These are phyloP conservation scores for Hemicentrotus pulcherrimus DNA, from an alignment of 35 echinoderm and acorn worm species.

Conservation along the genomic window DNA sequence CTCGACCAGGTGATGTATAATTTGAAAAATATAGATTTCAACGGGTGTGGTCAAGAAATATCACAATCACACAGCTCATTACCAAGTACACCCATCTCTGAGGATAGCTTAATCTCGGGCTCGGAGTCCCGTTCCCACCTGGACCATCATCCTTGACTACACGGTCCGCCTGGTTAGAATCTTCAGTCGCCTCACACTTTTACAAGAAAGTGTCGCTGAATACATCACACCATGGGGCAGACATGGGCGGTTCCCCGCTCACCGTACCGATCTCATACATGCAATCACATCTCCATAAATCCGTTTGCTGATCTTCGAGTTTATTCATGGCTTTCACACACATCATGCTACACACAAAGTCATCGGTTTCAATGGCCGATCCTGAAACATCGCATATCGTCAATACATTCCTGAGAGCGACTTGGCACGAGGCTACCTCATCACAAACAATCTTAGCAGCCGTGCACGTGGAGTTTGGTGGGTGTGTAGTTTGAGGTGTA, in stretches of 20 bases:
- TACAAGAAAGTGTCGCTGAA: not conserved
- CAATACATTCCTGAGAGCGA: not conserved
- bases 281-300: slow-evolving; percentile 23
- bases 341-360: not conserved
- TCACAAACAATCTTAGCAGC: not conserved
- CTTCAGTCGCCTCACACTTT: not conserved
- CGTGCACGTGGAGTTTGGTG: not conserved
- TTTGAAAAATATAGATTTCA: not conserved
- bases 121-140: not conserved
- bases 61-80: not conserved
- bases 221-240: not conserved
- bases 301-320: not conserved
- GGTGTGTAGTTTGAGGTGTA: not conserved
- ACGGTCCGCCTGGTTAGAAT: not conserved
- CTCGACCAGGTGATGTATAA: not conserved
- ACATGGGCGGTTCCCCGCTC: not conserved
- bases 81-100: not conserved
- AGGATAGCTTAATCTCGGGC: not conserved
- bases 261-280: not conserved
- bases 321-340: slow-evolving; percentile 35
- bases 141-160: not conserved
- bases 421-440: not conserved
- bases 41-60: not conserved
- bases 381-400: not conserved
- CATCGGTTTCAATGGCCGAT: not conserved